These are phyloP conservation scores for Cyrtodaria siliqua DNA, from an alignment of 2,888 invertebrate species.

Conservation along the genomic window DNA sequence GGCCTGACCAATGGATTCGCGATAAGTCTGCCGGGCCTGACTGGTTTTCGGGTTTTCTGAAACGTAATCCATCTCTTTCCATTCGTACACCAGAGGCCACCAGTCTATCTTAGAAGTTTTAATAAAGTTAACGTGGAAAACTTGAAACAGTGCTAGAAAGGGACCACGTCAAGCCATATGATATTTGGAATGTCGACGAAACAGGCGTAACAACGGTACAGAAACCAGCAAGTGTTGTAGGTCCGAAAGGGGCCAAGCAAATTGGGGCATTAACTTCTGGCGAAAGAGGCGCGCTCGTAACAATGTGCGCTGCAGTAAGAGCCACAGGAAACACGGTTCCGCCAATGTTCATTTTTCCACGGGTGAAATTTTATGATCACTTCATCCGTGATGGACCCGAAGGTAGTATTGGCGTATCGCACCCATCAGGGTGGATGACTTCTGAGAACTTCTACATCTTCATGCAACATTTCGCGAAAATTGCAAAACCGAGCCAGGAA, in stretches of 20 bases:
- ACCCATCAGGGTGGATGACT: slow-evolving; percentile 3
- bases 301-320: neutral
- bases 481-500: too few species aligned
- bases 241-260: slow-evolving; percentile 41
- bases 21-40: slow-evolving; percentile 9
- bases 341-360: slow-evolving; percentile 48
- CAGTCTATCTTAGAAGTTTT: slow-evolving; percentile 8
- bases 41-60: slow-evolving; percentile 43
- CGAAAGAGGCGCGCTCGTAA: slow-evolving; percentile 43
- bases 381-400: slow-evolving; percentile 23
- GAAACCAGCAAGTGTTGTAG: slow-evolving; percentile 18
- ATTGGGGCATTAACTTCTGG: slow-evolving; percentile 39
- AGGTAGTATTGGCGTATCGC: slow-evolving; percentile 19
- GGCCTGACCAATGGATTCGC: too few species aligned
- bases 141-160: slow-evolving; percentile 13
- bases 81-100: slow-evolving; percentile 25
- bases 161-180: slow-evolving; percentile 1
- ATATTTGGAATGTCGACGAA: slow-evolving; percentile 34
- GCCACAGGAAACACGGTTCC: slow-evolving; percentile 37
- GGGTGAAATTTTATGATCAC: slow-evolving; percentile 25
- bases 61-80: slow-evolving; percentile 32
- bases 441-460: neutral
- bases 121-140: slow-evolving; percentile 11
- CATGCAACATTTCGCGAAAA: slow-evolving; percentile 61
- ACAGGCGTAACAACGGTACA: slow-evolving; percentile 11